Evolutionary conservation across 37 sponge, comb jelly and placozoan species (phyloP).

Genomic region (Ianthella basta): DNA sequence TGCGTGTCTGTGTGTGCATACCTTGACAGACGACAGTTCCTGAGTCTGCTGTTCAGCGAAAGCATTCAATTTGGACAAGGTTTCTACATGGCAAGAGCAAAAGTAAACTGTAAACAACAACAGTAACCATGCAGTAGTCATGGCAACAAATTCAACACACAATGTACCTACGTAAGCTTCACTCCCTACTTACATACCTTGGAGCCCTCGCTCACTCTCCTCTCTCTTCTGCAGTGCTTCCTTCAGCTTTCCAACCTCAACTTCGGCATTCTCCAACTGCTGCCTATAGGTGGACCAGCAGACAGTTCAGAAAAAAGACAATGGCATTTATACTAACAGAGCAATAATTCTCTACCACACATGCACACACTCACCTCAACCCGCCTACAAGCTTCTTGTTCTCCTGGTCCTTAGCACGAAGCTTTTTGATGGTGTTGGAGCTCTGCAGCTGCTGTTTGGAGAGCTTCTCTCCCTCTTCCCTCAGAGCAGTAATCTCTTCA

Average conservation of each 20-base stretch:
- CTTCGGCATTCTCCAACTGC: conserved; percentile 65
- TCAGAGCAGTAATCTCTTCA: conserved; percentile 73
- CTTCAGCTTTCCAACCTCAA: conserved; percentile 52
- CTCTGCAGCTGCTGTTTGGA: conserved; percentile 88
- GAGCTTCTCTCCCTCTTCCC: conserved; percentile 90
- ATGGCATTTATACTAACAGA: not conserved
- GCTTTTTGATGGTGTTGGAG: conserved; percentile 87
- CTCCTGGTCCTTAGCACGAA: conserved; percentile 83
- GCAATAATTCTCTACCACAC: not conserved
- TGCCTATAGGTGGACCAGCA: conserved; percentile 36
- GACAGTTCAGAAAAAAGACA: not conserved
- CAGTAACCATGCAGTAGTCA: too few relatives aligned
- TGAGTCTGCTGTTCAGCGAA: conserved; percentile 83
- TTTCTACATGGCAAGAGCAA: conserved; percentile 40
- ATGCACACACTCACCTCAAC: conserved; percentile 47
- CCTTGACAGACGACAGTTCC: conserved; percentile 71
- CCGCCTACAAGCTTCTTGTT: conserved; percentile 70
- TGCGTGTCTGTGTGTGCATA: not conserved
- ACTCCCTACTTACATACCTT: too few relatives aligned
- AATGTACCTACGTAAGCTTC: too few relatives aligned
- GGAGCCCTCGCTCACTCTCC: conserved; percentile 76
- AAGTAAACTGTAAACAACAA: too few relatives aligned
- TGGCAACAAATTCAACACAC: too few relatives aligned
- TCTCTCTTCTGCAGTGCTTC: conserved; percentile 76
- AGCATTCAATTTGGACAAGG: conserved; percentile 69